These are phyloP conservation scores for Channa maculata DNA, from an alignment of 2,113 vertebrate genomes.

Conservation along the genomic window DNA sequence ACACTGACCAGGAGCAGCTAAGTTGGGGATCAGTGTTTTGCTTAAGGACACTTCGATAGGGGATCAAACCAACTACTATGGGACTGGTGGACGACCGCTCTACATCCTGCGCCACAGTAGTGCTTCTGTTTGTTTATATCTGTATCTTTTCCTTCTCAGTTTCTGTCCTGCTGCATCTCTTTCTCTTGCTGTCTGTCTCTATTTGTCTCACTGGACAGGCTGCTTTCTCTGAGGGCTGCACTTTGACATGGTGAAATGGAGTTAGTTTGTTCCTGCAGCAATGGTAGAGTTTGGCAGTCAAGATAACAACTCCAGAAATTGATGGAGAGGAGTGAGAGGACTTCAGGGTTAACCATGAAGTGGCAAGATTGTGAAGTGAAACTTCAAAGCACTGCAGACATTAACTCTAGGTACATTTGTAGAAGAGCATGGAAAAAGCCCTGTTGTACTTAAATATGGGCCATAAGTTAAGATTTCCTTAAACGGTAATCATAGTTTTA, in stretches of 20 bases:
- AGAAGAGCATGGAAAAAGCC: background rate
- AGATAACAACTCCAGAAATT: slow-evolving; percentile 68
- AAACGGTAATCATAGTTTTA: background rate
- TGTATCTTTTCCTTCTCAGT: slow-evolving; percentile 11
- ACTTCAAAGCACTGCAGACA: slow-evolving; percentile 25
- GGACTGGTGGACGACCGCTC: too few species aligned
- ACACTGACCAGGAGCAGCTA: too few species aligned
- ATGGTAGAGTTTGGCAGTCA: slow-evolving; percentile 62
- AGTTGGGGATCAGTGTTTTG: too few species aligned
- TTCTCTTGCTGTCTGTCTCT: slow-evolving; percentile 61
- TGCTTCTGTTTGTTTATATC: slow-evolving; percentile 4
- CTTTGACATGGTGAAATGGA: slow-evolving; percentile 73
- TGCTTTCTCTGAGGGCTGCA: slow-evolving; percentile 70
- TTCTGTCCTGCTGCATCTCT: slow-evolving; percentile 48
- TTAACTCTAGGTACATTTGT: slow-evolving; percentile 6
- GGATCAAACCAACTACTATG: too few species aligned
- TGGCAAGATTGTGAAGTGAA: slow-evolving; percentile 22
- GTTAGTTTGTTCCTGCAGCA: slow-evolving; percentile 69
- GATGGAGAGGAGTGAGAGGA: slow-evolving; percentile 52
- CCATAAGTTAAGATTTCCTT: background rate
- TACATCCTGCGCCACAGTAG: too few species aligned
- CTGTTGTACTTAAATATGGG: too few species aligned
- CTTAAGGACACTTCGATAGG: too few species aligned
- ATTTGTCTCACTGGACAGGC: slow-evolving; percentile 77
- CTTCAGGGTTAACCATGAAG: slow-evolving; percentile 53